Evolutionary conservation across 2,797 vertebrate genomes (phyloP), one percentile per base, ranked within the genome.

Genomic region (Helicolenus hilgendorfi): DNA sequence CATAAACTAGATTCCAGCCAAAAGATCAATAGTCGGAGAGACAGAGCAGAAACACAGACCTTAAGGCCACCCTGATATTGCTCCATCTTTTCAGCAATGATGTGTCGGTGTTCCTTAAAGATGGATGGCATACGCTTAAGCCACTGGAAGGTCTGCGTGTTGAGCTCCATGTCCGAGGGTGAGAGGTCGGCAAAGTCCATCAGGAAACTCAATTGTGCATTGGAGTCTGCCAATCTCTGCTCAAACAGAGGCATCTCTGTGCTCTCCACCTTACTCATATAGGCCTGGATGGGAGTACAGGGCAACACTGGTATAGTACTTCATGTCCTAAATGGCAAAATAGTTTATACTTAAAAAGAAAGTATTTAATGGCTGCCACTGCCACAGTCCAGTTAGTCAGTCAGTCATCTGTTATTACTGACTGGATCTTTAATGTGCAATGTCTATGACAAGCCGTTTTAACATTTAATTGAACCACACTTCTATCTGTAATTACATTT

Each of bases 61-160:
- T 98, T 98, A 35, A 99, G 97, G 26, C 89, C 93, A 11, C 95
- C 94, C 93, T 99, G 98, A 88, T 98, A 98, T 56, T 97, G 96
- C 35, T 96, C 90, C 1, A 96, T 97, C 92, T 97, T 99, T 49
- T 98, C 96, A 59, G 86, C 69, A 24, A 97, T 36, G 13, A 98
- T 98, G 74, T 96, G 96, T 22, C 81, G 88, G 89, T 99, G 97
- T 58, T 98, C 96, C 6, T 97, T 95, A 81, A 99, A 98, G 90
- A 98, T 94, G 13, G 87, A 96, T n/a, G 97, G 97, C 97, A 99
- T 98, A 35, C 97, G 95, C n/a, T 85, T 70, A 20, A 97, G 89
- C 98, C 98, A 98, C 31, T 98, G 98, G 83, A 98, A 96, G 73
- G 98, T 96, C 73, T 87, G 91, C 55, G 96, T 94, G 91, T 98